Evolutionary conservation across 2,113 vertebrate genomes (phyloP), one percentile per base, ranked within the genome.

Genomic region (Salvelinus namaycush): DNA sequence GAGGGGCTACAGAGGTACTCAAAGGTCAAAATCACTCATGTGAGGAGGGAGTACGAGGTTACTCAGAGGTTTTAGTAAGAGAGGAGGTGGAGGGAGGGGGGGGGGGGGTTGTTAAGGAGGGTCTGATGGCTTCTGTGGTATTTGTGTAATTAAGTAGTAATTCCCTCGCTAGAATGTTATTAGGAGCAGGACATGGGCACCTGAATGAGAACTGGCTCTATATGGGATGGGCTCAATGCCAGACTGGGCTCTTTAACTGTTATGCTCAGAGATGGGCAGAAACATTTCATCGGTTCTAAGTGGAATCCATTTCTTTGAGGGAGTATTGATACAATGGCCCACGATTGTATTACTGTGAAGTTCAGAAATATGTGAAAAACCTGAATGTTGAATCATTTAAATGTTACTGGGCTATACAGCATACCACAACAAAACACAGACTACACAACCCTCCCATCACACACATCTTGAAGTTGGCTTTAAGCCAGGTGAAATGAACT

Each of bases 111-210:
- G 44, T 26, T 70, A 24, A 49, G 34, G 13, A 3, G 79, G 74
- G 79, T 86, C 82, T 76, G 72, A 83, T 81, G 73, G 86, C 79
- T 73, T 76, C 86, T 83, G 76, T 84, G 84, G 86, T 81, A 88
- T 74, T 90, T 89, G 57, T 86, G 80, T 89, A 89, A 90, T 86
- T 87, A 87, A 84, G 75, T 75, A 80, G 76, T 79, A 73, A 79
- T 75, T 79, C 76, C 70, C 72, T 79, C 83, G 54, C 74, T 78
- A 67, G 76, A 74, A 77, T 87, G 76, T 88, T 81, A 82, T 81
- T 80, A 83, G 79, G 51, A 79, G 65, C 26, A 31, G 22, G 51
- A 54, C 51, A 11, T 8, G 75, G 75, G 67, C 67, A 76, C 14
- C 20, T n/a, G 73, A 79, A 81, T 82, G 83, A 79, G 62, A 54